These are phyloP conservation scores for Cottus gobio DNA, from an alignment of 2,113 vertebrate genomes.

Conservation along the genomic window DNA sequence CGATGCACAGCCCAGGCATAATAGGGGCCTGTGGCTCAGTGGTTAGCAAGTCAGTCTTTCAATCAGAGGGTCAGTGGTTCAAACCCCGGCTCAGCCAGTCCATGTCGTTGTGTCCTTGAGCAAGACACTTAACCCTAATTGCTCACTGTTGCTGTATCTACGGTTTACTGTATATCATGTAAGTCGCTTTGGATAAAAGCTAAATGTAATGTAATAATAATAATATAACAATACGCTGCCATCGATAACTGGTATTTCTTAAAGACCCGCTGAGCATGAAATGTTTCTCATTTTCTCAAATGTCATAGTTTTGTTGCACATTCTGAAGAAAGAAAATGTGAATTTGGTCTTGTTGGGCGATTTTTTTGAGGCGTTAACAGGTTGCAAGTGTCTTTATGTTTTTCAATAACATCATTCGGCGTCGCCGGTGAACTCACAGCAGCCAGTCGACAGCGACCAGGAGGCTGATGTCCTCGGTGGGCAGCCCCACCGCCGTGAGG, in stretches of 20 bases:
- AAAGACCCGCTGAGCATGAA: background rate
- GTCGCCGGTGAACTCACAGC: slow-evolving; percentile 87
- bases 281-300: background rate
- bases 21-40: too few species aligned
- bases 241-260: background rate
- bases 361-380: background rate
- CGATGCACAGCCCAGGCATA: too few species aligned
- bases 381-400: background rate
- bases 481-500: slow-evolving; percentile 95
- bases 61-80: too few species aligned
- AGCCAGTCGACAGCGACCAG: slow-evolving; percentile 98
- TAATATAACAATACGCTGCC: too few species aligned
- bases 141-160: too few species aligned
- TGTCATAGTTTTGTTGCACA: background rate
- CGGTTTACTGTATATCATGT: too few species aligned
- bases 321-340: background rate
- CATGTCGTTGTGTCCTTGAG: too few species aligned
- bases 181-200: too few species aligned
- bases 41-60: too few species aligned
- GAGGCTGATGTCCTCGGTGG: slow-evolving; percentile 96
- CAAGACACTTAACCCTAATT: too few species aligned
- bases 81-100: too few species aligned
- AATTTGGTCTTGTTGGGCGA: background rate
- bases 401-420: background rate
- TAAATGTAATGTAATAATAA: too few species aligned